Evolutionary conservation across 2,113 vertebrate genomes (phyloP).

Genomic region (Galeopterus variegatus): DNA sequence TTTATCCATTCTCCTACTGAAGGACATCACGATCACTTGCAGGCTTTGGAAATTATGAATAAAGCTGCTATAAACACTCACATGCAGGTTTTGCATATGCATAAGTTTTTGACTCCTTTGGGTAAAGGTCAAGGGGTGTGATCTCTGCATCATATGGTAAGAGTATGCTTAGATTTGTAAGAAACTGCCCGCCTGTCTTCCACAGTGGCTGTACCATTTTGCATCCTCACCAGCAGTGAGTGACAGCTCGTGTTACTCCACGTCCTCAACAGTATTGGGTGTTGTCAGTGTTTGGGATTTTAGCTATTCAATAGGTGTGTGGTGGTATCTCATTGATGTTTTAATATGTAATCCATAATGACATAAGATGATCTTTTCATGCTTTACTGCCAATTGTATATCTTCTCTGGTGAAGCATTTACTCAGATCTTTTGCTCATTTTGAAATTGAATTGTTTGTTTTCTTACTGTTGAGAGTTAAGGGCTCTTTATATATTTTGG

Average conservation of each 20-base stretch:
- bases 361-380: not conserved
- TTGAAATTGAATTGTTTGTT: not conserved
- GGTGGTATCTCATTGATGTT: not conserved
- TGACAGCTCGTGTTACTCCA: not conserved
- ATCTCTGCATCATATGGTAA: not conserved
- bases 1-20: not conserved
- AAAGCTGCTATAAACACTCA: not conserved
- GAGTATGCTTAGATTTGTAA: not conserved
- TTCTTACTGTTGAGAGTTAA: slow-evolving; percentile 27
- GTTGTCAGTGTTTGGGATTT: not conserved
- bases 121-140: not conserved
- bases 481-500: not conserved
- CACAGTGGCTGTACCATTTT: not conserved
- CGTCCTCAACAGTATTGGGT: not conserved
- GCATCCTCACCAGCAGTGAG: not conserved
- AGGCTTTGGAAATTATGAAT: not conserved
- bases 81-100: not conserved
- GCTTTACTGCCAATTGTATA: not conserved
- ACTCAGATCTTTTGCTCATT: not conserved
- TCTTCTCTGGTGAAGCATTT: not conserved
- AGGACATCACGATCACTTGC: not conserved
- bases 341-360: not conserved
- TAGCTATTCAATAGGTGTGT: not conserved
- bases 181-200: not conserved
- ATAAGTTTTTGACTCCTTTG: not conserved